phyloP scores from a whole-genome alignment of 2,113 vertebrate species.

The Rhea pennata region DNA sequence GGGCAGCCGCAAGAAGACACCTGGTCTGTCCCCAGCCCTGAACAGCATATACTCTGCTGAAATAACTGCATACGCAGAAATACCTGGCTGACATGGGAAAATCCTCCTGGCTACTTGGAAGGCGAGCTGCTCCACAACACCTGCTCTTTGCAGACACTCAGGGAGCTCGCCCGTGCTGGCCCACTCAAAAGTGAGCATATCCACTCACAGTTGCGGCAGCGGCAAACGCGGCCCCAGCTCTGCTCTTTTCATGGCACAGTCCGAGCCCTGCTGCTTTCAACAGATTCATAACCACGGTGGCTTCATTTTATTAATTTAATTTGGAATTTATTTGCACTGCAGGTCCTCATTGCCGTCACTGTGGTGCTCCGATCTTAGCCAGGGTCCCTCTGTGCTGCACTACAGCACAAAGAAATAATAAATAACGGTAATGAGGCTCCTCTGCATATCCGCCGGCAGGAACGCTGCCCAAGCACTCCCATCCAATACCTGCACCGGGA shows the following conservation, averaged over 20 bases:
- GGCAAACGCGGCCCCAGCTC: neutral
- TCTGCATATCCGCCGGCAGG: neutral
- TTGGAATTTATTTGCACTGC: neutral
- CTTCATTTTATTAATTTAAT: neutral
- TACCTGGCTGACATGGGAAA: accelerated
- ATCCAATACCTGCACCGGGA: neutral
- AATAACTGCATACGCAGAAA: neutral
- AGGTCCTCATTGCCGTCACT: too few species aligned
- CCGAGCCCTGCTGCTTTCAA: neutral
- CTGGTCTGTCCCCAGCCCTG: neutral
- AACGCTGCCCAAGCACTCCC: accelerated
- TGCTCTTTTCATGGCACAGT: neutral
- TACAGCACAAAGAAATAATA: neutral
- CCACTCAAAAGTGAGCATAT: neutral
- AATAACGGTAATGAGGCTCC: neutral
- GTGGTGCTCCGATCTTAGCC: accelerated
- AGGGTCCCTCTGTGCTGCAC: neutral
- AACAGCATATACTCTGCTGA: too few species aligned
- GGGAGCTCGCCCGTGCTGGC: accelerated
- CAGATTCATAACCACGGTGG: neutral
- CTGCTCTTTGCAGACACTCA: neutral
- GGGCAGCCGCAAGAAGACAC: too few species aligned
- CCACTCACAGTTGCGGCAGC: accelerated
- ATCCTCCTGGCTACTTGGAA: accelerated
- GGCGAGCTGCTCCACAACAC: too few species aligned